Base-by-base conservation (phyloP, 2,888 invertebrate species). In the Melanargia galathea region DNA sequence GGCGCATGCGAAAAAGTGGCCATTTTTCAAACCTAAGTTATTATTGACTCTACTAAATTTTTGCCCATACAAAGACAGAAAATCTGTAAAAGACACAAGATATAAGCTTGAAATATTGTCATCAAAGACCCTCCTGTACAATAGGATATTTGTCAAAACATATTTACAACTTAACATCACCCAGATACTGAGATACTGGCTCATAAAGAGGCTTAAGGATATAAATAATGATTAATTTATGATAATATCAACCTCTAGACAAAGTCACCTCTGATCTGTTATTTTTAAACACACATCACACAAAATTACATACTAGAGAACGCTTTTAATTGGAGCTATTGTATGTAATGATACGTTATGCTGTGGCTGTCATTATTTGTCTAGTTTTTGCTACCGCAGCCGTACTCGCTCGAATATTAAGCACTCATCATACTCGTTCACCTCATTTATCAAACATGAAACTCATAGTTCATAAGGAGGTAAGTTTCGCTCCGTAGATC, bases 321-420 rank as follows among this genome's bases (percentile, higher is more conserved):
- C 70, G 61, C 63, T 71, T 71, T 75, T 77, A 78, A 78, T 77
- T 77, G 73, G 66, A 68, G 67, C 70, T 66, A 70, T 71, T 70
- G 71, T 70, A 71, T 62, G 70, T 77, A 76, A 78, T 78, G 71
- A 75, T 71, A 71, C 67, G 73, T 73, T 73, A 61, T 54, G 61
- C 51, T 46, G 57, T 51, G 70, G 63, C 64, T 71, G 67, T 72
- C 70, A 70, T 73, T 72, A 74, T 70, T 67, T 67, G 73, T 72
- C 71, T 70, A 71, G 68, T 72, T 72, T 74, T 70, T 70, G 74
- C 74, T 74, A 72, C 73, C 67, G 69, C 67, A 30, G 63, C 16
- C 55, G 64, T 66, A 68, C 45, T 60, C 57, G 58, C 55, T 57
- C 26, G 40, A 18, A 43, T 46, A 11, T 57, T 57, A 57, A 33